These are phyloP conservation scores for Xenentodon cancila DNA, from an alignment of 2,797 vertebrate species.

Conservation along the genomic window DNA sequence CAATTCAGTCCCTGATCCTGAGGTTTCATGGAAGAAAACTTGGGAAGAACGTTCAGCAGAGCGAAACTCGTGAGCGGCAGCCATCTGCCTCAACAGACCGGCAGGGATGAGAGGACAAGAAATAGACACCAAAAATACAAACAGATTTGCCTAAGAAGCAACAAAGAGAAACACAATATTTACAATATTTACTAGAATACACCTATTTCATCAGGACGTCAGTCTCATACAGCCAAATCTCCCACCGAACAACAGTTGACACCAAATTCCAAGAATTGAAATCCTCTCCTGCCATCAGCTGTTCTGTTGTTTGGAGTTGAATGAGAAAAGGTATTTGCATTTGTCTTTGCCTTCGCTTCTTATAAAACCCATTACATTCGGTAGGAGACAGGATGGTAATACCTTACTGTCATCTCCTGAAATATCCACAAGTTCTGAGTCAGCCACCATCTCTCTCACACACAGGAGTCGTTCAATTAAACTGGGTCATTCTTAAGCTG, in stretches of 20 bases:
- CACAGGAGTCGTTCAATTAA: neutral
- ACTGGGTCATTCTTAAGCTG: slow-evolving; percentile 28
- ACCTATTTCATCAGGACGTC: neutral
- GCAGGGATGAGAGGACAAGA: too few species aligned
- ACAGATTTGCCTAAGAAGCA: too few species aligned
- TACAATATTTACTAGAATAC: too few species aligned
- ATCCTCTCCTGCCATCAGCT: slow-evolving; percentile 19
- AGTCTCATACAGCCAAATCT: neutral
- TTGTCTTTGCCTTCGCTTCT: too few species aligned
- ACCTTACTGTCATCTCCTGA: slow-evolving; percentile 13
- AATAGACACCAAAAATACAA: too few species aligned
- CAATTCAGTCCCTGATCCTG: too few species aligned
- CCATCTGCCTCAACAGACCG: too few species aligned
- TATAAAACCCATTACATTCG: too few species aligned
- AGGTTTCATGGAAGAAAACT: too few species aligned
- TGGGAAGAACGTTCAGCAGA: too few species aligned
- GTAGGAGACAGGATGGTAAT: slow-evolving; percentile 19
- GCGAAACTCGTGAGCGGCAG: too few species aligned
- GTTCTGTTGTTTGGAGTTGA: slow-evolving; percentile 51
- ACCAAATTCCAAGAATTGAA: neutral
- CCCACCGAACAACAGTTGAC: neutral
- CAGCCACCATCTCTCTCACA: neutral
- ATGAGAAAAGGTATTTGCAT: slow-evolving; percentile 34
- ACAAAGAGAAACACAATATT: neutral
- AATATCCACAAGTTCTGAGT: slow-evolving; percentile 24